Base-by-base conservation (phyloP, 2,888 invertebrate genomes). In the Morpho deidamia region DNA sequence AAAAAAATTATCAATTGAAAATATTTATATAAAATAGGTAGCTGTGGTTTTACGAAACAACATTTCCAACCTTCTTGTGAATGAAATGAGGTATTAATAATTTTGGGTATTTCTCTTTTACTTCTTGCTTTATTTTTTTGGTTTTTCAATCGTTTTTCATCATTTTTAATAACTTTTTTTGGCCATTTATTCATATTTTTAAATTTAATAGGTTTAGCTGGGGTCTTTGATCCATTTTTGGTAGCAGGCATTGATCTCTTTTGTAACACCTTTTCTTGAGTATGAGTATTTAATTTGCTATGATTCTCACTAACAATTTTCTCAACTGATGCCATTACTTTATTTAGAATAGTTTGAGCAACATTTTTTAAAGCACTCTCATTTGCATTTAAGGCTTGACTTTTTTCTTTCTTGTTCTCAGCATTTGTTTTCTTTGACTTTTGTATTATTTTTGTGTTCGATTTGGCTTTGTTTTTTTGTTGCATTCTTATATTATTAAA, bases 281-380 rank as follows among this genome's bases (percentile, higher is more conserved):
- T 14, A 11, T 59, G 60, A 5, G 51, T 11, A 11, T 39, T 55
- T 12, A 58, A 42, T 35, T 56, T 59, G 40, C 58, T 65, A 35
- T 68, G 61, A 37, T 45, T 66, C 46, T 73, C 70, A 14, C 64
- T 70, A 12, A 67, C 64, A 41, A 78, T 57, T 58, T 70, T 72
- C 44, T 74, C 67, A 3, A 76, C 71, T 1, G 68, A 67, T 2
- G 62, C 48, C 61, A 75, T 68, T 2, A 77, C 71, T 60, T 65
- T 64, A 11, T 71, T 74, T 0, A 74, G 63, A 11, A 77, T 65
- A 44, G 66, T 68, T 50, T 71, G 60, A 3, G 71, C 67, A 14
- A 65, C 50, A 10, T 50, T 37, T 37, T 66, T 65, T 7, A 56
- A 55, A 11, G 59, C 65, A 39, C 49, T 58, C 43, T 58, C 58